Conservation (phyloP, 2,888 invertebrate genomes). For the Criorhina ranunculi region DNA sequence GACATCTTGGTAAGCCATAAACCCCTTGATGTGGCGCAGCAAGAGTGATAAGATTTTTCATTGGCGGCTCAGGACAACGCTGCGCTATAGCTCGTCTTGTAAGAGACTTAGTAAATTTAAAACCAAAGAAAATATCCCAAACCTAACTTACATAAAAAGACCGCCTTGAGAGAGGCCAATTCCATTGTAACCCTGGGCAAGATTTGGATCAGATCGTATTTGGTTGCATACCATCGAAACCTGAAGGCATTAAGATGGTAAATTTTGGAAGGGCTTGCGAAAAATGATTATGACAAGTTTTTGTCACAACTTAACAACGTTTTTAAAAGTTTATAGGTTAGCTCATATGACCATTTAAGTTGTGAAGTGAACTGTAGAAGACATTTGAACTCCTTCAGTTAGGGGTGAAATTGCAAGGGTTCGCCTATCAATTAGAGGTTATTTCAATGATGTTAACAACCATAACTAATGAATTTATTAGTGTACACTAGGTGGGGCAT, state of each 20-base stretch:
- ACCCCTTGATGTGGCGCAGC: slow-evolving; percentile 98
- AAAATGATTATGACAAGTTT: too few relatives aligned
- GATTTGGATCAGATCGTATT: slow-evolving; percentile 87
- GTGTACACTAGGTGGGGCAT: too few relatives aligned
- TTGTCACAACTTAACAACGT: too few relatives aligned
- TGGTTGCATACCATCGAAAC: slow-evolving; percentile 89
- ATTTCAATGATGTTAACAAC: too few relatives aligned
- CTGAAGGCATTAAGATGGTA: slow-evolving; percentile 50
- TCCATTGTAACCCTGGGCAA: slow-evolving; percentile 93
- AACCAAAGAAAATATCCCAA: neutral
- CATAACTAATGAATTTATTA: too few relatives aligned
- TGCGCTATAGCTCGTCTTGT: slow-evolving; percentile 95
- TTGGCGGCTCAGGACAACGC: slow-evolving; percentile 92
- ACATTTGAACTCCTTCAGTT: too few relatives aligned
- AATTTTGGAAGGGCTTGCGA: too few relatives aligned
- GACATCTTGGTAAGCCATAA: slow-evolving; percentile 95
- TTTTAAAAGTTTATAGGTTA: too few relatives aligned
- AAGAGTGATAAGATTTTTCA: slow-evolving; percentile 93
- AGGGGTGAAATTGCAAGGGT: too few relatives aligned
- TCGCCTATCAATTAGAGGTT: too few relatives aligned
- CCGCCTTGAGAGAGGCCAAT: slow-evolving; percentile 98
- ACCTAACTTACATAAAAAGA: slow-evolving; percentile 92
- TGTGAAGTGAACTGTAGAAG: too few relatives aligned
- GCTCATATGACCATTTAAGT: too few relatives aligned
- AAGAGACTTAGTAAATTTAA: slow-evolving; percentile 2